A percentile compares a stretch with the other conserved stretches of the same genome.
Evolutionary conservation across 2,888 invertebrate species (phyloP).

Genomic region (Phragmatobia fuliginosa): DNA sequence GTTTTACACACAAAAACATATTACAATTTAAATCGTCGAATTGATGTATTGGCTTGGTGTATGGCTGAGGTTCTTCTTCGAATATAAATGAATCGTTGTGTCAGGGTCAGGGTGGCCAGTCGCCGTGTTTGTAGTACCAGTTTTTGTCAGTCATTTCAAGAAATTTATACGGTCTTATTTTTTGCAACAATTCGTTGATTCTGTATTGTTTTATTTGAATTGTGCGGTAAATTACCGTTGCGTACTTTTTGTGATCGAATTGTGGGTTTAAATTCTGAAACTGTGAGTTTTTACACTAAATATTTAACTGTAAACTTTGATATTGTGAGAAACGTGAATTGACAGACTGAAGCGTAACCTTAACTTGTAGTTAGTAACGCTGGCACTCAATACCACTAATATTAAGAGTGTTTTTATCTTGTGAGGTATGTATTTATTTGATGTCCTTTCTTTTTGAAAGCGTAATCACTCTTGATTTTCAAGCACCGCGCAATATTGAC

Average conservation of each 20-base stretch:
- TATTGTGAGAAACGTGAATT: background rate
- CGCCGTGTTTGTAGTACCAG: constrained; percentile 52
- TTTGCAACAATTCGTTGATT: constrained; percentile 42
- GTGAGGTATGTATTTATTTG: background rate
- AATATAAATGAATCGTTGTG: constrained; percentile 58
- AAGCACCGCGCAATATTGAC: background rate
- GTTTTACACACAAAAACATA: constrained; percentile 60
- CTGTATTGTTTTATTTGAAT: constrained; percentile 38
- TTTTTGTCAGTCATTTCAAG: constrained; percentile 53
- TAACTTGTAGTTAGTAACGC: background rate
- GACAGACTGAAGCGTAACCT: background rate
- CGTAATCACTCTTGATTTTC: background rate
- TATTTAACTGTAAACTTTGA: background rate
- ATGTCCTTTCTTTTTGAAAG: background rate
- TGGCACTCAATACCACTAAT: background rate
- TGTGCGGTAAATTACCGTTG: constrained; percentile 13
- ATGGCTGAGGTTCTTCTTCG: constrained; percentile 52
- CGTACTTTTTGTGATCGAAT: constrained; percentile 8
- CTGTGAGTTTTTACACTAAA: constrained; percentile 20
- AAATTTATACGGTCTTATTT: constrained; percentile 45
- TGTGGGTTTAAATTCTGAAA: constrained; percentile 2
- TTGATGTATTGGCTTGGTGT: constrained; percentile 50
- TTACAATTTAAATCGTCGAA: constrained; percentile 67
- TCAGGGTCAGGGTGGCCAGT: constrained; percentile 56
- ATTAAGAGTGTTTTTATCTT: background rate